phyloP scores from a whole-genome alignment of 2,113 vertebrate genomes.

The Gavia stellata region DNA sequence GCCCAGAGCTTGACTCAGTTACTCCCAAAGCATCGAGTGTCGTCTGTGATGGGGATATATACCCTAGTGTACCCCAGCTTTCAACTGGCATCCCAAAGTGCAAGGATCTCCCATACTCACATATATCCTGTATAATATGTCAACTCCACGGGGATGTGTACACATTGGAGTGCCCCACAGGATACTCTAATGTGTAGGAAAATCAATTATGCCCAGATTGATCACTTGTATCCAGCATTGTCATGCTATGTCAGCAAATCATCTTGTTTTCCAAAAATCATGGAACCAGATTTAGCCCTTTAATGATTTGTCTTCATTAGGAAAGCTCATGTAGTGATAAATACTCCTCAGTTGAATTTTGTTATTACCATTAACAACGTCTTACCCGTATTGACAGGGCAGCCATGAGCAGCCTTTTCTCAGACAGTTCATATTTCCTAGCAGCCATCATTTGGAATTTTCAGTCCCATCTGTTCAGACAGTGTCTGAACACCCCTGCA shows the following conservation, averaged over 20 bases:
- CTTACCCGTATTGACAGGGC: neutral
- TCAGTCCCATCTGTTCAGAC: neutral
- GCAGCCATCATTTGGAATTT: neutral
- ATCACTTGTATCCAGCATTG: neutral
- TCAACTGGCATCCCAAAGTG: neutral
- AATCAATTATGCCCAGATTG: neutral
- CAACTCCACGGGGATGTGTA: neutral
- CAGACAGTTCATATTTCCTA: neutral
- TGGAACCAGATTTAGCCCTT: neutral
- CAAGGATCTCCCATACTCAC: neutral
- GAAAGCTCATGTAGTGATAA: neutral
- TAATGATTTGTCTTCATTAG: neutral
- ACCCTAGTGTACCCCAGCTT: neutral
- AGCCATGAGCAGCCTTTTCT: neutral
- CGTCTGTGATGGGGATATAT: neutral
- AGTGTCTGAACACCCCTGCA: neutral
- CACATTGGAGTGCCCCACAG: neutral
- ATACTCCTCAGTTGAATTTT: neutral
- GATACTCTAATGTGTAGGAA: neutral
- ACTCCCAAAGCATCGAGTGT: neutral
- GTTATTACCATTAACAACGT: neutral
- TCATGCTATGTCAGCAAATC: neutral
- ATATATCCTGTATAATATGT: neutral
- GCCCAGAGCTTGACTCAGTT: neutral
- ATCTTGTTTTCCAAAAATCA: neutral